These are phyloP conservation scores for Danio tinwini DNA, from an alignment of 2,797 vertebrate species.

Conservation along the genomic window DNA sequence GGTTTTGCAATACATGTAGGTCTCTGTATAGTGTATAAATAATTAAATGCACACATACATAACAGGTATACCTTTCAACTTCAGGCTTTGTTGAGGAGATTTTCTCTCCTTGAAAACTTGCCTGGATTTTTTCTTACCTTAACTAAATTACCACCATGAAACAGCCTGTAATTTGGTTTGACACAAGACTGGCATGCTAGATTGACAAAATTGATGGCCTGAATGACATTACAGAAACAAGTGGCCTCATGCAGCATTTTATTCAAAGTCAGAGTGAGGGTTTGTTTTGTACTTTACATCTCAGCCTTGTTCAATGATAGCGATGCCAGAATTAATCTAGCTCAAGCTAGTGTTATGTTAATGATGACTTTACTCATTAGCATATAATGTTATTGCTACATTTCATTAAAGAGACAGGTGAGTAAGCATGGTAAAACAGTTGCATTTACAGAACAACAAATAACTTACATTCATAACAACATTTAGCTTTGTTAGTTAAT, in stretches of 20 bases:
- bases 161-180: conserved; percentile 15
- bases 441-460: not conserved
- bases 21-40: too few relatives aligned
- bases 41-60: too few relatives aligned
- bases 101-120: not conserved
- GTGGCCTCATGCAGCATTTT: not conserved
- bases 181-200: conserved; percentile 5
- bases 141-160: not conserved
- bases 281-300: not conserved
- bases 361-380: not conserved
- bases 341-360: not conserved
- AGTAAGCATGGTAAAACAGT: too few relatives aligned
- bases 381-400: not conserved
- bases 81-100: not conserved
- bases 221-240: conserved; percentile 13
- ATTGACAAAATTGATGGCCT: not conserved
- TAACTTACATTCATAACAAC: not conserved
- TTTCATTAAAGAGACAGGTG: not conserved
- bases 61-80: not conserved
- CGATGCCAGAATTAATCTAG: not conserved
- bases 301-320: not conserved
- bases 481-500: not conserved
- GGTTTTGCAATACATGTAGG: too few relatives aligned
- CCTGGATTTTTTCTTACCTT: not conserved
- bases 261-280: not conserved